Conservation (phyloP, 2,113 vertebrate species). For the Oreochromis niloticus region DNA sequence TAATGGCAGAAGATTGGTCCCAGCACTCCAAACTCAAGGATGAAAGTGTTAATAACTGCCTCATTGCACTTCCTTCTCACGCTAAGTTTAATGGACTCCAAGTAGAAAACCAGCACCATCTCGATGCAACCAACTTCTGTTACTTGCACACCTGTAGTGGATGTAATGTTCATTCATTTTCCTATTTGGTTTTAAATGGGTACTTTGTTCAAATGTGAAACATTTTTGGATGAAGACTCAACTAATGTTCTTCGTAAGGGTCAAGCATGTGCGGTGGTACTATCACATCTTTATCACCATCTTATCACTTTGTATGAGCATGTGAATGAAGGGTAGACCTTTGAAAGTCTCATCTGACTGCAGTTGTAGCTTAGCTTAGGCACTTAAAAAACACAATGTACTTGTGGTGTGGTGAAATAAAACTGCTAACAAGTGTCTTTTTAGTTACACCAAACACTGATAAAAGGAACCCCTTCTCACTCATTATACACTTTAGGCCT, state of each 20-base stretch:
- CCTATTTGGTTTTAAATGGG: background rate
- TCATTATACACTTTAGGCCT: background rate
- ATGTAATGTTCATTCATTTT: background rate
- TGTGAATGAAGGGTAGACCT: background rate
- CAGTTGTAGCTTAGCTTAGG: background rate
- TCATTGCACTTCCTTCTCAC: background rate
- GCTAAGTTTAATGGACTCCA: background rate
- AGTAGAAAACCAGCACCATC: background rate
- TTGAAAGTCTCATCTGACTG: background rate
- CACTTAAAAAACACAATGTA: background rate
- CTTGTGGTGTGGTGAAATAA: background rate
- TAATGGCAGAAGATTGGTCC: background rate
- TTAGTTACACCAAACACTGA: background rate
- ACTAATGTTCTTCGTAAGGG: background rate
- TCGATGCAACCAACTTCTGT: background rate
- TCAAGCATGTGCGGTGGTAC: background rate
- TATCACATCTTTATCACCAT: background rate
- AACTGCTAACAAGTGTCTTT: background rate
- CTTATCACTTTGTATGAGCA: background rate
- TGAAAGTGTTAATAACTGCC: background rate
- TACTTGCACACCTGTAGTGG: background rate
- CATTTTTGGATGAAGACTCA: background rate
- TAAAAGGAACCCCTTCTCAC: background rate
- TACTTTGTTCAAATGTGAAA: background rate
- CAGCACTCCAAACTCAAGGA: background rate